Percentiles rank a stretch among this genome's conserved stretches.
phyloP scores from a whole-genome alignment of 2,113 vertebrate species.

The Eidolon helvum region DNA sequence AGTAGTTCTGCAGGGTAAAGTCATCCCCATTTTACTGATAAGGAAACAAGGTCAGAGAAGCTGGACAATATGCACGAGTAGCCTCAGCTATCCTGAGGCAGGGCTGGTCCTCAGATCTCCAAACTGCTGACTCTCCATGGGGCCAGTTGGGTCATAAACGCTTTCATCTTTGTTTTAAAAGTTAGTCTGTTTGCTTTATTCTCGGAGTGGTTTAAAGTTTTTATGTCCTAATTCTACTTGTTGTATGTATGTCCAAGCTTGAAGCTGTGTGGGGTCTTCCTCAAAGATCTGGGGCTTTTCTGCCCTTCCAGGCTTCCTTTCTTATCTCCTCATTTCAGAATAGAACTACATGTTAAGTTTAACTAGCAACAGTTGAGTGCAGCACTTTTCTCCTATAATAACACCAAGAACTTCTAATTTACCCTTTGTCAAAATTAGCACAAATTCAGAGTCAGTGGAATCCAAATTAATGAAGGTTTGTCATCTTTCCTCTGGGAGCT shows the following conservation, averaged over 20 bases:
- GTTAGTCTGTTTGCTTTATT: slow-evolving; percentile 33
- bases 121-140: not conserved
- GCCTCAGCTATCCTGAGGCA: not conserved
- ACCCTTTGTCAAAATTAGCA: not conserved
- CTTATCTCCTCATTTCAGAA: slow-evolving; percentile 22
- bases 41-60: not conserved
- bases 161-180: not conserved
- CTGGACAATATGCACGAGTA: not conserved
- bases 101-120: not conserved
- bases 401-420: not conserved
- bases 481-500: slow-evolving; percentile 18
- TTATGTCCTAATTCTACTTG: not conserved
- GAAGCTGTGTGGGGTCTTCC: not conserved
- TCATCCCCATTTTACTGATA: slow-evolving; percentile 36
- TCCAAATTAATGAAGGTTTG: not conserved
- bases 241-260: not conserved
- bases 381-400: slow-evolving; percentile 6
- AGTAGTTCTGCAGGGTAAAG: not conserved
- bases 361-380: not conserved
- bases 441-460: not conserved
- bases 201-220: not conserved
- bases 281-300: not conserved
- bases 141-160: not conserved
- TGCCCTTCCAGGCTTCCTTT: not conserved
- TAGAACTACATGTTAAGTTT: not conserved